Conservation (phyloP, 2,888 invertebrate species). For the Terebella lapidaria region DNA sequence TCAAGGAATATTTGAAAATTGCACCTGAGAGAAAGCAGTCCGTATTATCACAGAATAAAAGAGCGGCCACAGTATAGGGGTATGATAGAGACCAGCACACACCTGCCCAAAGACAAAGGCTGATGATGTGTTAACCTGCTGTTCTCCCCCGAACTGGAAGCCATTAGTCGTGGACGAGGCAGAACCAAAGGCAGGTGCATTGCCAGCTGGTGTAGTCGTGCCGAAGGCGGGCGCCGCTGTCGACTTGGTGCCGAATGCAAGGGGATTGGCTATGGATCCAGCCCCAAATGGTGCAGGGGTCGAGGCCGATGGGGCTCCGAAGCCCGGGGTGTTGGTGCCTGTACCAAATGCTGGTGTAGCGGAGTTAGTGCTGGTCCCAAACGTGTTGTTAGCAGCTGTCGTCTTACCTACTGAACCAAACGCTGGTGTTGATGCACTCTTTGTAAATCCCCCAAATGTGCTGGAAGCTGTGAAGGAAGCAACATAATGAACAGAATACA, state of each 20-base stretch:
- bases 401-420: neutral
- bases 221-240: neutral
- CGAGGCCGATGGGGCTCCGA: too few species aligned
- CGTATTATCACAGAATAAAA: too few species aligned
- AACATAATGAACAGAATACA: neutral
- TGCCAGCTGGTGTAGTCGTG: too few species aligned
- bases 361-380: neutral
- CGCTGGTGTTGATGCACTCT: neutral
- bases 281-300: too few species aligned
- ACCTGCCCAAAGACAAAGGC: too few species aligned
- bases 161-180: neutral
- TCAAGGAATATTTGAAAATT: neutral
- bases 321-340: neutral
- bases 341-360: neutral
- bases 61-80: too few species aligned
- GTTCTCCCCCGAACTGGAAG: neutral
- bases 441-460: neutral
- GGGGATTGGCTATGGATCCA: too few species aligned
- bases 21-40: neutral
- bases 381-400: neutral
- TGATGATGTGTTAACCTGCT: too few species aligned
- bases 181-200: neutral
- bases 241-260: too few species aligned
- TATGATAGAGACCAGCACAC: too few species aligned
- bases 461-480: neutral